These are phyloP conservation scores for Brachionus plicatilis DNA, from an alignment of 1,140 invertebrate species.

Conservation along the genomic window DNA sequence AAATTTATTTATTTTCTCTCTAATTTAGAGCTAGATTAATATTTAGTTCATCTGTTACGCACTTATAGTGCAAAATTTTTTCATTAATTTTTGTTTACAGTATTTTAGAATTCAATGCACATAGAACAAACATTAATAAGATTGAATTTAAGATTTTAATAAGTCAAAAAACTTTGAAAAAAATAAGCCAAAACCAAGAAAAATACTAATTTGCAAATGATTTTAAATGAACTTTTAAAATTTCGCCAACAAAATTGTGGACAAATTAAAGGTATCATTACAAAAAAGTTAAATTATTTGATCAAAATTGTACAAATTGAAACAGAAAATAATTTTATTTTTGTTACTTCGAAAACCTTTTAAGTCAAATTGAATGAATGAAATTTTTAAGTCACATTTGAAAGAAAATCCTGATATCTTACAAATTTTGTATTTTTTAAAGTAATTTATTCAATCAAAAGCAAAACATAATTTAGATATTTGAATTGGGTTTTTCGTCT, in stretches of 20 bases:
- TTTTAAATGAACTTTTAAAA: not conserved
- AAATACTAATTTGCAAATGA: not conserved
- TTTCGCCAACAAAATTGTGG: not conserved
- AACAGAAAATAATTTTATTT: not conserved
- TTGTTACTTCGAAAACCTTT: too few species aligned
- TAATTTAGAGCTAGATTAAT: not conserved
- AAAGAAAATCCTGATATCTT: not conserved
- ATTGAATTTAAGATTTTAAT: not conserved
- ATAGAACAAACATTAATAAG: not conserved
- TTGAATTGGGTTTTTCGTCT: not conserved
- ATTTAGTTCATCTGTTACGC: not conserved
- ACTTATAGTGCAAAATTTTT: not conserved
- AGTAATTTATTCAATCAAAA: not conserved
- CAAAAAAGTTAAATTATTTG: too few species aligned
- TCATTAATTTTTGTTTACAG: not conserved
- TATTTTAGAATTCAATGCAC: not conserved
- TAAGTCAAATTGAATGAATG: not conserved
- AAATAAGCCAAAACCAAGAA: not conserved
- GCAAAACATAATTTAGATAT: not conserved
- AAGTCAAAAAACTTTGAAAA: not conserved
- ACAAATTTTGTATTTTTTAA: not conserved
- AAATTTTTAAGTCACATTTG: not conserved
- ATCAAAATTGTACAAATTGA: not conserved
- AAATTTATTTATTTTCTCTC: not conserved
- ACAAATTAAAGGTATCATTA: too few species aligned